These are phyloP conservation scores for Manis pentadactyla DNA, from an alignment of 2,797 vertebrate species.

Conservation along the genomic window DNA sequence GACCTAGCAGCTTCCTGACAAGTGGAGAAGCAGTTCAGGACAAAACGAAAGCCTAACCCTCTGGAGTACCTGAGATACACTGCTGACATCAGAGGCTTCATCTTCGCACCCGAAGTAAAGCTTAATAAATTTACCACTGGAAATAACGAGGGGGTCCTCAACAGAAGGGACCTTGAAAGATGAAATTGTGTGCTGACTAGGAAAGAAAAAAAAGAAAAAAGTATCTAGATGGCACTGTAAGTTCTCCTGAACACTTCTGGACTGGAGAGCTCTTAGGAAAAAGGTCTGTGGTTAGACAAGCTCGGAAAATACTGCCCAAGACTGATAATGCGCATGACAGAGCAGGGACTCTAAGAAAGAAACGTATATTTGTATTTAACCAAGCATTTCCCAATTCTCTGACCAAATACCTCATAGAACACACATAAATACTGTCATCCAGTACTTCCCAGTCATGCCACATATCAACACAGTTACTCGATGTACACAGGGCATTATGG, in stretches of 20 bases:
- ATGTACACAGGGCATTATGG: background rate
- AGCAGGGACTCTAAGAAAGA: background rate
- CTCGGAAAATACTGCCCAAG: background rate
- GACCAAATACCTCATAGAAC: background rate
- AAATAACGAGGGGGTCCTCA: background rate
- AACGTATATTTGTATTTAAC: background rate
- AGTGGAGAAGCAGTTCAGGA: background rate
- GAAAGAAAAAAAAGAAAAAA: background rate
- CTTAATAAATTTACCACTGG: background rate
- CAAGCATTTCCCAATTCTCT: background rate
- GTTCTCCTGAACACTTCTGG: background rate
- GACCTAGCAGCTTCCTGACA: conserved; percentile 9
- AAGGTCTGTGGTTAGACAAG: background rate
- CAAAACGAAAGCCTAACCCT: background rate
- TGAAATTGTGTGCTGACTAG: background rate
- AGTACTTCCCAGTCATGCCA: background rate
- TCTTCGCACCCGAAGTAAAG: background rate
- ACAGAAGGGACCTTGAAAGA: conserved; percentile 20
- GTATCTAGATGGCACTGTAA: background rate
- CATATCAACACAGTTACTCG: background rate
- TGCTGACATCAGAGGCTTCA: background rate
- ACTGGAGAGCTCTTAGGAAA: background rate
- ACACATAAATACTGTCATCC: background rate
- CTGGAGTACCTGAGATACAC: background rate
- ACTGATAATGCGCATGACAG: background rate